Conservation (phyloP, 2,888 invertebrate genomes). For the Calameuta filiformis region DNA sequence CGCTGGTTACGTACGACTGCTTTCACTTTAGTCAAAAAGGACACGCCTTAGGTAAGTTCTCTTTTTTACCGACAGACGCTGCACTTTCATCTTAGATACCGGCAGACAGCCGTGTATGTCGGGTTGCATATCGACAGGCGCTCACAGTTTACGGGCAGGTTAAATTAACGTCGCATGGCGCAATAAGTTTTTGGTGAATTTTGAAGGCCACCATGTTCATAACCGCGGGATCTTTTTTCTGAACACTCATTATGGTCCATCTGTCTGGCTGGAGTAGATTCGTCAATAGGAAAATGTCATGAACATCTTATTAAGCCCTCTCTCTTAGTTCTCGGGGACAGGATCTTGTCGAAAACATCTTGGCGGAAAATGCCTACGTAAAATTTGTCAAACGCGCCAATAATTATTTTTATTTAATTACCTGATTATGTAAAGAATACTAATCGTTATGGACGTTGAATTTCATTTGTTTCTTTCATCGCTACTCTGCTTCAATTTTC, state of each 20-base stretch:
- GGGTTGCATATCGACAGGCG: not conserved
- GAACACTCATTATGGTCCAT: too few species aligned
- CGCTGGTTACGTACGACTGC: slow-evolving; percentile 80
- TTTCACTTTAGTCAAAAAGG: slow-evolving; percentile 85
- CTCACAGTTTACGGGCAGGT: not conserved
- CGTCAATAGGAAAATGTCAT: too few species aligned
- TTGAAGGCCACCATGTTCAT: too few species aligned
- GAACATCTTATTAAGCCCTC: too few species aligned
- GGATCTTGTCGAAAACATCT: too few species aligned
- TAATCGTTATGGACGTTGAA: not conserved
- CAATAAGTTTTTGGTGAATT: too few species aligned
- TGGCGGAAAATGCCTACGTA: too few species aligned
- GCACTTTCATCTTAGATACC: not conserved
- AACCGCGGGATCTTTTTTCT: too few species aligned
- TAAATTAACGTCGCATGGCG: not conserved
- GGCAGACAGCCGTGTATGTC: not conserved
- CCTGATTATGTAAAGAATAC: not conserved
- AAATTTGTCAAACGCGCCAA: too few species aligned
- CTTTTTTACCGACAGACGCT: not conserved
- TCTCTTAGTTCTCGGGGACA: too few species aligned
- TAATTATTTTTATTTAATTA: too few species aligned
- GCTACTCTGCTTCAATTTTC: slow-evolving; percentile 36
- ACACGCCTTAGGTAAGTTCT: slow-evolving; percentile 75
- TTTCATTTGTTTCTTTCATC: slow-evolving; percentile 8
- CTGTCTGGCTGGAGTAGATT: too few species aligned